A percentile compares a stretch with the other conserved stretches of the same genome.
phyloP scores from a whole-genome alignment of 2,113 vertebrate genomes.

The Copsychus sechellarum region DNA sequence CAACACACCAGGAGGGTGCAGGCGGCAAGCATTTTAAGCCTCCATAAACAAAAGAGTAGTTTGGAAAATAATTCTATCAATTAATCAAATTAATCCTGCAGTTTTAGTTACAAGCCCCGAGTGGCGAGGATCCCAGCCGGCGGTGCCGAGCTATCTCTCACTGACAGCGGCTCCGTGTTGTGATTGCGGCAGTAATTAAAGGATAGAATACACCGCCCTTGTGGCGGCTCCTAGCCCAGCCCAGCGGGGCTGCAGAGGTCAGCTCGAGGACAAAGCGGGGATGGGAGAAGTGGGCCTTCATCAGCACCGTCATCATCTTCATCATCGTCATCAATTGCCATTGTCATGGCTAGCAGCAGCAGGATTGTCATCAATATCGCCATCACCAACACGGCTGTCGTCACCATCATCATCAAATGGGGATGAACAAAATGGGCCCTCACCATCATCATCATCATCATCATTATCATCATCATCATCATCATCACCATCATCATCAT shows the following conservation, averaged over 20 bases:
- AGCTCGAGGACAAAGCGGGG: slow-evolving; percentile 21
- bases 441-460: not conserved
- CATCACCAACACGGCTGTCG: not conserved
- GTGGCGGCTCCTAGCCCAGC: not conserved
- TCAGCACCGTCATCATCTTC: rapidly evolving
- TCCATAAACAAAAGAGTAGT: slow-evolving; percentile 76
- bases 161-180: slow-evolving; percentile 58
- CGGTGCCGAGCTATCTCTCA: slow-evolving; percentile 65
- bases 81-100: slow-evolving; percentile 79
- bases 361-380: too few relatives aligned
- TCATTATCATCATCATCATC: not conserved
- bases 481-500: too few relatives aligned
- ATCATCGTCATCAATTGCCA: too few relatives aligned
- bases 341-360: not conserved
- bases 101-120: slow-evolving; percentile 79
- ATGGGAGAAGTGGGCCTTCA: not conserved
- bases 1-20: slow-evolving; percentile 71
- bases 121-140: slow-evolving; percentile 69
- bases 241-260: not conserved
- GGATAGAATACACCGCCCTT: slow-evolving; percentile 14
- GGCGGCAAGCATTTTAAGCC: slow-evolving; percentile 69
- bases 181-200: slow-evolving; percentile 69
- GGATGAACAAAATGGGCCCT: not conserved
- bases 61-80: slow-evolving; percentile 79
- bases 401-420: too few relatives aligned